phyloP scores from a whole-genome alignment of 53 echinoderm and acorn worm genomes.

The Holothuria scabra region DNA sequence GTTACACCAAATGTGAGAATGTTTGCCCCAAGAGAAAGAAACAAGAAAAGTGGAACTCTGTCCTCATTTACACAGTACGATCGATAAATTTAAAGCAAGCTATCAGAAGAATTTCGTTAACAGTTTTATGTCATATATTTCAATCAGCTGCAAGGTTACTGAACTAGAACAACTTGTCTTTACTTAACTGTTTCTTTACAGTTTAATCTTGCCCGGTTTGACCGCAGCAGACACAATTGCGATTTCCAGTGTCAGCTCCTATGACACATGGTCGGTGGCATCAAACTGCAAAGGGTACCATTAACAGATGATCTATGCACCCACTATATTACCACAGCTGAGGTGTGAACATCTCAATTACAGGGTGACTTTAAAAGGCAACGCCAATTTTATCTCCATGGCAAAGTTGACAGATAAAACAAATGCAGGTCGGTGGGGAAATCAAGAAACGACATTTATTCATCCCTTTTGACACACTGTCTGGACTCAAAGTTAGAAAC shows the following conservation, averaged over 20 bases:
- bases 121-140: background rate
- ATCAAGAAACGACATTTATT: slow-evolving; percentile 43
- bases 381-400: slow-evolving; percentile 45
- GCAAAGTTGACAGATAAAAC: slow-evolving; percentile 42
- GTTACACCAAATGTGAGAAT: no score
- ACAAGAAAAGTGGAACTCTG: no score
- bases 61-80: no score
- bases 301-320: slow-evolving; percentile 32
- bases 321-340: slow-evolving; percentile 24
- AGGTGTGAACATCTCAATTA: slow-evolving; percentile 42
- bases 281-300: slow-evolving; percentile 18
- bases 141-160: slow-evolving; percentile 28
- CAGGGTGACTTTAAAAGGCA: slow-evolving; percentile 23
- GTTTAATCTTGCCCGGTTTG: slow-evolving; percentile 16
- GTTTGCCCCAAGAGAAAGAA: no score
- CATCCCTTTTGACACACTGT: slow-evolving; percentile 47
- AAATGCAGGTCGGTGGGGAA: slow-evolving; percentile 45
- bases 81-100: no score
- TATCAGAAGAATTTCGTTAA: no score
- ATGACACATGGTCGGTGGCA: slow-evolving; percentile 31
- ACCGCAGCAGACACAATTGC: slow-evolving; percentile 36
- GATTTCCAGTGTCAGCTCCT: background rate
- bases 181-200: no score
- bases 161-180: slow-evolving; percentile 17
- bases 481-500: slow-evolving; percentile 43